Evolutionary conservation across 2,113 vertebrate species (phyloP).

Genomic region (Marcusenius ussheri): DNA sequence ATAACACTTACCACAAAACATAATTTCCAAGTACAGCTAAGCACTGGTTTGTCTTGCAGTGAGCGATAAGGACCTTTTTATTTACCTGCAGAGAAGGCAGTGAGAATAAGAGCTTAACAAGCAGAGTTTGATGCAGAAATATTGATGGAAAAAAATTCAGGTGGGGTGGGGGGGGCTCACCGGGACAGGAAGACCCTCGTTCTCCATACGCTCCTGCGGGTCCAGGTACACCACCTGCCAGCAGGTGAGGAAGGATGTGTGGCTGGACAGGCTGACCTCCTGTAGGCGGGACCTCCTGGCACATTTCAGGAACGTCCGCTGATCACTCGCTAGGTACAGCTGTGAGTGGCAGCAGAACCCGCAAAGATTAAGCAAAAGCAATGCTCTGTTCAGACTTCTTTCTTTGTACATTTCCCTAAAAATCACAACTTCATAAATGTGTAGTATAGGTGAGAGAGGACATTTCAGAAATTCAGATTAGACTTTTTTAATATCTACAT

Average conservation of each 20-base stretch:
- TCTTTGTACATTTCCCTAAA: not conserved
- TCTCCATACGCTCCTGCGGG: conserved; percentile 77
- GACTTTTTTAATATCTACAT: not conserved
- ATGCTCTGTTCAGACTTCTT: not conserved
- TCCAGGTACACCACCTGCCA: conserved; percentile 74
- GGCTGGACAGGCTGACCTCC: conserved; percentile 66
- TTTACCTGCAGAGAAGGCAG: conserved; percentile 62
- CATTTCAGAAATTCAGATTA: not conserved
- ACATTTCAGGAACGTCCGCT: conserved; percentile 62
- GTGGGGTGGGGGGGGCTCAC: conserved; percentile 54
- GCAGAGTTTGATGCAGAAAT: not conserved
- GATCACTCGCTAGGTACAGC: conserved; percentile 79
- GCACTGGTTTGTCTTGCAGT: conserved; percentile 77
- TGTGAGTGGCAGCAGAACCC: conserved; percentile 43
- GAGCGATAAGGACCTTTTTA: conserved; percentile 64
- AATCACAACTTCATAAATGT: not conserved
- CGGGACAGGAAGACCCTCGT: conserved; percentile 70
- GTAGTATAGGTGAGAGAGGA: not conserved
- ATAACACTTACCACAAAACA: conserved; percentile 64
- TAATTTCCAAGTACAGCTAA: conserved; percentile 68
- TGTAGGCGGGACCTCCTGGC: conserved; percentile 74
- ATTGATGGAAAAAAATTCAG: not conserved
- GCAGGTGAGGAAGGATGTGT: conserved; percentile 59
- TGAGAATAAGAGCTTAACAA: not conserved
- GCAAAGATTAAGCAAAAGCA: not conserved